Evolutionary conservation across 2,797 vertebrate species (phyloP).

Genomic region (Microctenopoma stevenorrisi): DNA sequence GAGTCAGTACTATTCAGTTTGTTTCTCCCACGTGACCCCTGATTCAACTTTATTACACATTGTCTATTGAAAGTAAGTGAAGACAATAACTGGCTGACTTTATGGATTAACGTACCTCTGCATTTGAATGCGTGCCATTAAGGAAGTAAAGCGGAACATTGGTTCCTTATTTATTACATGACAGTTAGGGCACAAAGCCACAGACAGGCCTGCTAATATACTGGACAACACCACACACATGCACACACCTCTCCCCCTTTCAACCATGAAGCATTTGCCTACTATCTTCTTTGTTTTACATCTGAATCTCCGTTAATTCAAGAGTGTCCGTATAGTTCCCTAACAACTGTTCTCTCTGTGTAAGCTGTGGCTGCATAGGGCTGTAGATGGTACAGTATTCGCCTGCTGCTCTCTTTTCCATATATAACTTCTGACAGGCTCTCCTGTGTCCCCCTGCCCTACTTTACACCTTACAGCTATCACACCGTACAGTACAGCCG

Average conservation of each 20-base stretch:
- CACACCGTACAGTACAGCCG: constrained; percentile 13
- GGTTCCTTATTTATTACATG: constrained; percentile 63
- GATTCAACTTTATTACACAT: background rate
- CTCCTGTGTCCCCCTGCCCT: constrained; percentile 66
- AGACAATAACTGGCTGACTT: background rate
- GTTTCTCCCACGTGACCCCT: background rate
- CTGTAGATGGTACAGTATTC: constrained; percentile 23
- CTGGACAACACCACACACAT: background rate
- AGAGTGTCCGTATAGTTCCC: constrained; percentile 11
- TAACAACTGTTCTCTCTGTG: constrained; percentile 14
- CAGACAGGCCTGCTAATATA: constrained; percentile 11
- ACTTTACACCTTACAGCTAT: constrained; percentile 51
- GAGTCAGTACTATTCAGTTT: background rate
- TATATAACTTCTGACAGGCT: constrained; percentile 55
- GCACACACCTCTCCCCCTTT: constrained; percentile 2
- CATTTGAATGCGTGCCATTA: constrained; percentile 33
- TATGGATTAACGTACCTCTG: background rate
- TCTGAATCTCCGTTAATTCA: constrained; percentile 13
- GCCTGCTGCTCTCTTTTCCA: constrained; percentile 58
- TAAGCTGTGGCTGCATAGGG: constrained; percentile 11
- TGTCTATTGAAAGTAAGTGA: constrained; percentile 7
- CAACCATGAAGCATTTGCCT: constrained; percentile 36
- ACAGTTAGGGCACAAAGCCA: constrained; percentile 53
- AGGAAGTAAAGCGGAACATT: constrained; percentile 52
- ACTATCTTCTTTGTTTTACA: constrained; percentile 23